Evolutionary conservation across 2,888 invertebrate genomes (phyloP).

Genomic region (Oasisia sp.): DNA sequence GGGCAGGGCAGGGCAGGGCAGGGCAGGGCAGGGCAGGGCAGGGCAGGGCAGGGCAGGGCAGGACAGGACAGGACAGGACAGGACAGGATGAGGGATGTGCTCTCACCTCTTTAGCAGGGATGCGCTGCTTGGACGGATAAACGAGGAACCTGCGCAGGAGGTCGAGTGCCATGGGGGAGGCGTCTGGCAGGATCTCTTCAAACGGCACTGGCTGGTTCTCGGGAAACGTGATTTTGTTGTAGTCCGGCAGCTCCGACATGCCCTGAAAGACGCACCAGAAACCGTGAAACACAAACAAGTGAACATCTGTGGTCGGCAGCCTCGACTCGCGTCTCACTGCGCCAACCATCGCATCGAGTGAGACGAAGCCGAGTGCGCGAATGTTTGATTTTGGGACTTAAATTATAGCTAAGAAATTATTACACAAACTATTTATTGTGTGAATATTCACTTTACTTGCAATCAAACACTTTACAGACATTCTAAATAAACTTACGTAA

Average conservation of each 20-base stretch:
- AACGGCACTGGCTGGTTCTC: conserved; percentile 82
- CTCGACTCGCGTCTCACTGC: too few species aligned
- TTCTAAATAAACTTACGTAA: too few species aligned
- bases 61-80: background rate
- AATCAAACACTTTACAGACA: too few species aligned
- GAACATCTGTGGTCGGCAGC: background rate
- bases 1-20: too few species aligned
- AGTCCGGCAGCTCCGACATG: conserved; percentile 83
- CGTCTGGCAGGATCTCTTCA: conserved; percentile 82
- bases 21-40: too few species aligned
- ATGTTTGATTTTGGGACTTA: too few species aligned
- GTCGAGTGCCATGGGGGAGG: conserved; percentile 77
- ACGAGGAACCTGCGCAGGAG: conserved; percentile 82
- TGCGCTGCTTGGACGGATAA: conserved; percentile 82
- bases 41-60: background rate
- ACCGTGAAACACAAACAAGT: background rate
- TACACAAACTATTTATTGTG: too few species aligned
- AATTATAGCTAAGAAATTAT: too few species aligned
- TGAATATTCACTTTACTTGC: too few species aligned
- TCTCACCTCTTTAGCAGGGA: conserved; percentile 77
- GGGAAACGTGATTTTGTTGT: conserved; percentile 93
- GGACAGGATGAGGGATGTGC: background rate
- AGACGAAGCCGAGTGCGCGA: too few species aligned
- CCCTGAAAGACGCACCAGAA: conserved; percentile 52
- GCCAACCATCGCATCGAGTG: too few species aligned